Percentiles rank a stretch among this genome's conserved stretches.
Conservation (phyloP, 2,797 vertebrate species). For the Hapalemur alaotrensis region DNA sequence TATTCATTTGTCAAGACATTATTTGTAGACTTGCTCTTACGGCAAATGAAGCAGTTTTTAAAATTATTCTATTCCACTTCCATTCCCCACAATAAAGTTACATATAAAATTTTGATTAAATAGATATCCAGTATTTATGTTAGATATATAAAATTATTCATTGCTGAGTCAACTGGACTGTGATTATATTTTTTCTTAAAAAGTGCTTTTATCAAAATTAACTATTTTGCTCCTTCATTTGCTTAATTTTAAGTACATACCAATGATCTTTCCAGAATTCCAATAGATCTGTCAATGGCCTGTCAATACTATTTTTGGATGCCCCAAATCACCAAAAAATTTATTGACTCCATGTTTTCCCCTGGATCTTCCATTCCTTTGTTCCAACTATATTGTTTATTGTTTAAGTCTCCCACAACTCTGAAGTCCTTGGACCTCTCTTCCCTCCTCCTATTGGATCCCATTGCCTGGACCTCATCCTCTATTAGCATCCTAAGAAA, state of each 20-base stretch:
- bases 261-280: constrained; percentile 7
- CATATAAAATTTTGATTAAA: background rate
- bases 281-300: background rate
- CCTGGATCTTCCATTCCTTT: background rate
- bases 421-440: background rate
- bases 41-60: constrained; percentile 22
- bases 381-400: background rate
- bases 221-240: constrained; percentile 11
- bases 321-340: background rate
- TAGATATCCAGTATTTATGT: background rate
- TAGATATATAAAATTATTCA: background rate
- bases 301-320: background rate
- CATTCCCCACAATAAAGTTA: background rate
- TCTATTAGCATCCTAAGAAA: background rate
- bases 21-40: background rate
- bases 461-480: background rate
- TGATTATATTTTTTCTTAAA: background rate
- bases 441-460: background rate
- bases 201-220: constrained; percentile 14
- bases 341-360: background rate
- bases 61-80: background rate
- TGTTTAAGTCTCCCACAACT: background rate
- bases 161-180: background rate
- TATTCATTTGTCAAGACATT: background rate
- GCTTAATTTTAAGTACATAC: background rate